Percentiles rank a stretch among this genome's conserved stretches.
These are phyloP conservation scores for Lepidocyrtinus sp. DNA, from an alignment of 2,888 invertebrate genomes.

Conservation along the genomic window DNA sequence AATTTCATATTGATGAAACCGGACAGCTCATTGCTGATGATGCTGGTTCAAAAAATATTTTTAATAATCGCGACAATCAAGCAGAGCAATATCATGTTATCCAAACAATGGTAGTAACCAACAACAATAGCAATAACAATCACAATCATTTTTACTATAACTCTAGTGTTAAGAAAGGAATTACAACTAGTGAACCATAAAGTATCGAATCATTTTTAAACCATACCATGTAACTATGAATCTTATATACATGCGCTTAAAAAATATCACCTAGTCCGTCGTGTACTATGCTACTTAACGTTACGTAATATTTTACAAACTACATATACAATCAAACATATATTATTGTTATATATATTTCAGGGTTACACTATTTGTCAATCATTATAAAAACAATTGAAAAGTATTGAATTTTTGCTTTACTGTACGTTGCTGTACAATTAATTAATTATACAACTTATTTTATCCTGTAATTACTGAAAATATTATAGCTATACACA, in stretches of 20 bases:
- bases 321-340: too few relatives aligned
- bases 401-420: slow-evolving; percentile 12
- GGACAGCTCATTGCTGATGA: slow-evolving; percentile 35
- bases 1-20: slow-evolving; percentile 31
- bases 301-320: too few relatives aligned
- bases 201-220: slow-evolving; percentile 10
- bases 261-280: not conserved
- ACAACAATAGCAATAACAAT: slow-evolving; percentile 19
- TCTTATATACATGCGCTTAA: slow-evolving; percentile 3
- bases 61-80: slow-evolving; percentile 32
- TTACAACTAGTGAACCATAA: slow-evolving; percentile 6
- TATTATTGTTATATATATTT: not conserved
- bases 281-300: not conserved
- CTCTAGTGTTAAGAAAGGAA: not conserved
- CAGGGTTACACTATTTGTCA: not conserved
- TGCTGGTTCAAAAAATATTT: not conserved
- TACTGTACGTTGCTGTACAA: not conserved
- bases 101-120: slow-evolving; percentile 10
- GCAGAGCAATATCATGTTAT: slow-evolving; percentile 24
- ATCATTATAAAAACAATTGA: not conserved
- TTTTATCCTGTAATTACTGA: too few relatives aligned
- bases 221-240: not conserved
- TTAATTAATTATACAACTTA: too few relatives aligned
- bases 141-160: slow-evolving; percentile 39
- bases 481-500: too few relatives aligned